These are phyloP conservation scores for Cephalopachus bancanus DNA, from an alignment of 2,797 vertebrate species.

Conservation along the genomic window DNA sequence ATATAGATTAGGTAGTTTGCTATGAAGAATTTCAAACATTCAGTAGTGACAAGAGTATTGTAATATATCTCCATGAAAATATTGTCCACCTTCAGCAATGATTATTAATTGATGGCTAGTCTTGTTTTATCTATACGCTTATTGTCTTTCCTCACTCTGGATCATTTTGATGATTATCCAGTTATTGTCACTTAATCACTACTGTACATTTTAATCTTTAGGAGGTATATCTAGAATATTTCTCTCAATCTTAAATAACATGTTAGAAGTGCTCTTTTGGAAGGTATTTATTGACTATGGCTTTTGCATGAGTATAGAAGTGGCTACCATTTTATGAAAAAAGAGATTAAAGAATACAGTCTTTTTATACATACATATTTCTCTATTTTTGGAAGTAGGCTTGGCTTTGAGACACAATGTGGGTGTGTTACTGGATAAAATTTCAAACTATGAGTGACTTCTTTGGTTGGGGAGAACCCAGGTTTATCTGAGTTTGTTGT, in stretches of 20 bases:
- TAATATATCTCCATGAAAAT: neutral
- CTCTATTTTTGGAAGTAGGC: neutral
- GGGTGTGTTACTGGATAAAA: neutral
- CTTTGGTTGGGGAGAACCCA: neutral
- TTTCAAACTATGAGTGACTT: neutral
- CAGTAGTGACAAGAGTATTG: neutral
- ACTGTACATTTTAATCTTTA: neutral
- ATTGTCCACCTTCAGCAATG: neutral
- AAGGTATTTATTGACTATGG: constrained; percentile 10
- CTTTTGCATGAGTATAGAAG: neutral
- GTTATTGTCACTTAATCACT: neutral
- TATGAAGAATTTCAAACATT: neutral
- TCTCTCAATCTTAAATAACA: neutral
- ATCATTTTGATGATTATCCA: constrained; percentile 34
- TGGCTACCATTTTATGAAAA: neutral
- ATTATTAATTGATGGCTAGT: neutral
- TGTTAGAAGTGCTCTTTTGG: neutral
- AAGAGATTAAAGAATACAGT: neutral
- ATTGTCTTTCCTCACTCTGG: neutral
- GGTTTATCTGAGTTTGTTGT: neutral
- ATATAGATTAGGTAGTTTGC: neutral
- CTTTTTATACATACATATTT: neutral
- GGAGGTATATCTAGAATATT: neutral
- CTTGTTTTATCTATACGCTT: neutral
- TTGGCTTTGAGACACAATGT: neutral